These are phyloP conservation scores for Deilephila elpenor DNA, from an alignment of 2,888 invertebrate genomes.

Conservation along the genomic window DNA sequence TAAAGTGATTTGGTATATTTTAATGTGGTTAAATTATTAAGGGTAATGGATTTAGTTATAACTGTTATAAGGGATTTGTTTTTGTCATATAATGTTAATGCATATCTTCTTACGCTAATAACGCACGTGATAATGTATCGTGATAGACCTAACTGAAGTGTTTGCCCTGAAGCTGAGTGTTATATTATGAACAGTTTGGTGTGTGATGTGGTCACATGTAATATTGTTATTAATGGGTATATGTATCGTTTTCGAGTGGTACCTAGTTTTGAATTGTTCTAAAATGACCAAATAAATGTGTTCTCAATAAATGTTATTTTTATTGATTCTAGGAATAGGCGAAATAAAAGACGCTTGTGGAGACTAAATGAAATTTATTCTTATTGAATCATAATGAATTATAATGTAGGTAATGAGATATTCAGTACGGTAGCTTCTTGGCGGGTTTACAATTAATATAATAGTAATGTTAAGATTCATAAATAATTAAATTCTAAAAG, in stretches of 20 bases:
- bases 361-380: neutral
- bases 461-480: conserved; percentile 36
- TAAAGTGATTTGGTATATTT: conserved; percentile 63
- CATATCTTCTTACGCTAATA: conserved; percentile 78
- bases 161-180: conserved; percentile 46
- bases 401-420: neutral
- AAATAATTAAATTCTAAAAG: conserved; percentile 29
- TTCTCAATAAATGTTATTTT: conserved; percentile 72
- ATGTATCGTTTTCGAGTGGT: conserved; percentile 76
- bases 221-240: conserved; percentile 58
- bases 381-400: neutral
- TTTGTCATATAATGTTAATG: conserved; percentile 70
- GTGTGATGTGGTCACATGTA: conserved; percentile 51
- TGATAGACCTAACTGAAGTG: conserved; percentile 64
- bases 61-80: conserved; percentile 55
- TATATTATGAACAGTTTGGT: conserved; percentile 48
- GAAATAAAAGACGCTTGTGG: neutral
- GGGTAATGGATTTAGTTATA: conserved; percentile 75
- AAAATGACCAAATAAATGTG: conserved; percentile 84
- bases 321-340: conserved; percentile 41
- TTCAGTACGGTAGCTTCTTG: neutral
- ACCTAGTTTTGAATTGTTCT: conserved; percentile 76
- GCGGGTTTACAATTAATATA: conserved; percentile 2
- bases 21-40: conserved; percentile 72
- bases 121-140: conserved; percentile 81